Base-by-base conservation (phyloP, 2,113 vertebrate species). In the Phrynocephalus versicolor region DNA sequence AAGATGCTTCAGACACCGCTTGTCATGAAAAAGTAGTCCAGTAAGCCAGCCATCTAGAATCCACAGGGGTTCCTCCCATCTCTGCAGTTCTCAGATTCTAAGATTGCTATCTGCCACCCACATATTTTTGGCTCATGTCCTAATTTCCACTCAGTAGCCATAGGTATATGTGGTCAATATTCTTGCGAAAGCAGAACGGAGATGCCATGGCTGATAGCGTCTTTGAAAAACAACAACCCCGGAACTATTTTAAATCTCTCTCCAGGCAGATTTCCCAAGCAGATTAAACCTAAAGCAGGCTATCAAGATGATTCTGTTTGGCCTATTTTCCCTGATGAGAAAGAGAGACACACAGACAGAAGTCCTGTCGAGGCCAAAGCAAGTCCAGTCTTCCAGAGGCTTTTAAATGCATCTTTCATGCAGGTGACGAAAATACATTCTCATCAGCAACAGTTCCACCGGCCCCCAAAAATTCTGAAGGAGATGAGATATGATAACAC, bases 401-500 rank as follows among this genome's bases (percentile, higher is more conserved):
- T 14, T n/a, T 41, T 23, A 18, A 16, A 3, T 3, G 33, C 41
- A 60, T 69, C 79, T 79, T 74, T 71, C 2, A 1, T 5, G n/a
- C 69, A 0, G 73, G 60, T 2, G 19, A 79, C 19, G 21, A 73
- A 62, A 72, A 37, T 16, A 27, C 13, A 79, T 79, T 85, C 39
- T 64, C 15, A 30, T 2, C 0, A 60, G 55, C 5, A 14, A 13
- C 41, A 30, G 14, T 5, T 27, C 0, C 3, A 2, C 71, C 1
- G 1, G 19, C n/a, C 19, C 69, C 25, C n/a, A n/a, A 33, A 35
- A n/a, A 76, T n/a, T 60, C 45, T 6, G 15, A 33, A 69, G 58
- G 77, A 67, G 23, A 18, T 13, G n/a, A 30, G 64, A 27, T 18
- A 39, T 55, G 33, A 51, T 51, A 27, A 3, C 0, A 27, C 13